Base-by-base conservation (phyloP, 1,140 invertebrate genomes). In the Anoplolepis gracilipes region DNA sequence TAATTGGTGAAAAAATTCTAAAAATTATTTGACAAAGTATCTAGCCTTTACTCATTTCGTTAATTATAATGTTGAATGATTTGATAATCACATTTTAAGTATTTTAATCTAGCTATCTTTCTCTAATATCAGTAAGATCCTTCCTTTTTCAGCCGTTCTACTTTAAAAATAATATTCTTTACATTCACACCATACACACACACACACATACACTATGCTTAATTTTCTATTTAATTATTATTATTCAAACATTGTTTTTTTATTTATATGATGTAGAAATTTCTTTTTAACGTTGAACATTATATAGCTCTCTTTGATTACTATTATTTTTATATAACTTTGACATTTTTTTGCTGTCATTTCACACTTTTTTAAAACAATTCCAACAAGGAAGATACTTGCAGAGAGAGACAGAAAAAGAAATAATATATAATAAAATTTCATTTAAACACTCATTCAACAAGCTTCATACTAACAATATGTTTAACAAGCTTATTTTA, bases 401-500 rank as follows among this genome's bases (percentile, higher is more conserved):
- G 16, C n/a, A 72, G 5, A 42, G 39, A 70, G 46, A 72, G 5
- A 42, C 10, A 70, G 46, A 59, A 59, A 42, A 59, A 72, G 25
- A 81, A 65, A 36, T 19, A 81, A 72, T 70, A 69, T 39, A 33
- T 70, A 30, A 61, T 72, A 28, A 59, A 73, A 46, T 61, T 55
- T 36, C 78, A 30, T 72, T 53, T 82, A 82, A 69, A 82, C 67
- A 82, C 10, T 73, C 67, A 73, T 82, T 82, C 67, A 82, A 82
- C 78, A 82, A 81, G 78, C 46, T 82, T 82, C 67, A 73, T 19
- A 55, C 55, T 73, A 73, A 81, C 25, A 81, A 72, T 70, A 81
- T 82, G 67, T 61, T 82, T 46, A 82, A 82, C 78, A 82, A 82
- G 36, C 10, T 42, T 72, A 72, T 73, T 82, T 53, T 82, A 82